These are phyloP conservation scores for Polypterus bichir DNA, from an alignment of 2,113 vertebrate genomes.

Conservation along the genomic window DNA sequence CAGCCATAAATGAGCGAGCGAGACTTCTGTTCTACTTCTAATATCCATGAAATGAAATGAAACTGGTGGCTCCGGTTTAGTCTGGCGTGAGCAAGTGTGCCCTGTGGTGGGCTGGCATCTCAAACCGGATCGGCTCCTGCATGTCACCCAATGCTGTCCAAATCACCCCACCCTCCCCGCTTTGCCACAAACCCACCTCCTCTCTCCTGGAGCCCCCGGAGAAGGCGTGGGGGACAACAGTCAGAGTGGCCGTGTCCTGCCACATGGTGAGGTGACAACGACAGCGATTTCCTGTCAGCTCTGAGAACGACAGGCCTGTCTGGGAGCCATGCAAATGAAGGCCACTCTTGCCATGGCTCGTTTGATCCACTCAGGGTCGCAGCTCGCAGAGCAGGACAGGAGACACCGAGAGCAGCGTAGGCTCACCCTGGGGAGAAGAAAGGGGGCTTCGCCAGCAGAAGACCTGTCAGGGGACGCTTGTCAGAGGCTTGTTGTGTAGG, in stretches of 20 bases:
- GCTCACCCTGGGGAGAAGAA: constrained; percentile 37
- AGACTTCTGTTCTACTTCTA: no score
- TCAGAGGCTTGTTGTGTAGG: no score
- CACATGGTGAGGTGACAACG: constrained; percentile 72
- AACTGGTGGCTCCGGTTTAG: no score
- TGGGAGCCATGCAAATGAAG: constrained; percentile 73
- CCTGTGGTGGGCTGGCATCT: no score
- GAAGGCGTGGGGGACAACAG: not conserved
- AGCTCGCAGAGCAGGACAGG: constrained; percentile 33
- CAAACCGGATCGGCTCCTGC: no score
- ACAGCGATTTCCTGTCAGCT: constrained; percentile 75
- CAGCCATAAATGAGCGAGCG: no score
- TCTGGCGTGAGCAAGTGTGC: no score
- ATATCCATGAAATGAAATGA: no score
- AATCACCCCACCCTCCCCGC: no score
- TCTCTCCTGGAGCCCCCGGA: not conserved
- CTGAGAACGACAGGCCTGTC: constrained; percentile 63
- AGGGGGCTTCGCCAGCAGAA: constrained; percentile 34
- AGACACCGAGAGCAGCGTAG: constrained; percentile 31
- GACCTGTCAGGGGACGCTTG: not conserved
- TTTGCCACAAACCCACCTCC: not conserved
- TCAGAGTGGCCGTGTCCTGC: constrained; percentile 50
- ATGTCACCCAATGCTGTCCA: no score
- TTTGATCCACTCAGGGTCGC: constrained; percentile 58
- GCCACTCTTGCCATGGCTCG: constrained; percentile 58